Base-by-base conservation (phyloP, 2,797 vertebrate genomes). In the Eupleurogrammus muticus region DNA sequence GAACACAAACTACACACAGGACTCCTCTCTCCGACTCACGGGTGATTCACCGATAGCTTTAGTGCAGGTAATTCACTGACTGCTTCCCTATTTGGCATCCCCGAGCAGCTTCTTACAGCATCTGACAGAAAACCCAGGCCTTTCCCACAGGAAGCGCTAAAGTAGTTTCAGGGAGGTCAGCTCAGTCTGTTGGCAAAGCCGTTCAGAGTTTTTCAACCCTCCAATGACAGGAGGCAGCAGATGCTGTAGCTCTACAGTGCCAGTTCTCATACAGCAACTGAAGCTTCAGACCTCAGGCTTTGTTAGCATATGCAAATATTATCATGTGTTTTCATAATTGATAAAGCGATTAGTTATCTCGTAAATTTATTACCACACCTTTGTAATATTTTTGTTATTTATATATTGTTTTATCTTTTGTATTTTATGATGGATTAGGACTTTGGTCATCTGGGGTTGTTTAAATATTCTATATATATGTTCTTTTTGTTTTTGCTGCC, bases 71-170 rank as follows among this genome's bases (percentile, higher is more conserved):
- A 48, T 34, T 44, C 40, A n/a, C 56, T 34, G 38, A 46, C 32
- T 35, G 32, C n/a, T 1, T 8, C 24, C 40, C 35, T 49, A 40
- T 74, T 54, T 57, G 34, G 36, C 49, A 47, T 72, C 35, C 19
- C 38, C 9, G 11, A 71, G 70, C 44, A 59, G 48, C 48, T 67
- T 28, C 51, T 75, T 36, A 69, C 19, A 52, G 47, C 21, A 42
- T 73, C 57, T 70, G 24, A 80, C 72, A 85, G 21, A 55, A 78
- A 71, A 16, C 23, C 28, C 32, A 36, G 44, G 23, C 58, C 20
- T 58, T n/a, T 66, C 65, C 35, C 68, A 53, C 21, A 64, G 23
- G 59, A 82, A 46, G 38, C 54, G 34, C 63, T 20, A 12, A 42
- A 72, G 58, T 65, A 72, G 38, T 64, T 69, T 71, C 2, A 28